Base-by-base conservation (phyloP, 2,797 vertebrate species). In the Distichodus sexfasciatus region DNA sequence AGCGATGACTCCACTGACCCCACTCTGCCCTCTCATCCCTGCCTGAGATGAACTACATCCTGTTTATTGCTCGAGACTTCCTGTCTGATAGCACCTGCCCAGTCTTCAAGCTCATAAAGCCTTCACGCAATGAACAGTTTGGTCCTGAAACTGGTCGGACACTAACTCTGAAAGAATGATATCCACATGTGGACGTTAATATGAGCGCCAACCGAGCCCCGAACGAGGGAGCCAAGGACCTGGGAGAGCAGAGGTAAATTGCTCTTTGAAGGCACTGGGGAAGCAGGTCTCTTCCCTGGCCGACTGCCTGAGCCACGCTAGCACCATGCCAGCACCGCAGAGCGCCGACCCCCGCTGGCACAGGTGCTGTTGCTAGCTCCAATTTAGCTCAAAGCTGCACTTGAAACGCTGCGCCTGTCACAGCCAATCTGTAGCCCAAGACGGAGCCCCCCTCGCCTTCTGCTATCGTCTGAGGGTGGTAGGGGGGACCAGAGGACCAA, bases 301-400 rank as follows among this genome's bases (percentile, higher is more conserved):
- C 35, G 14, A 43, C 69, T 36, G 53, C 69, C 43, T 72, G 65
- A 44, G 51, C 66, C 72, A 72, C 69, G 47, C 77, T 15, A 29
- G 44, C 51, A 59, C 66, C 72, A 72, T 66, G 47, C 77, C 17
- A 29, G 44, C 51, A 59, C 40, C 41, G 40, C 59, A 9, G 29
- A 70, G 60, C 36, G 36, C 54, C 36, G 68, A 70, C 60, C 68
- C 64, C 74, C 72, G 40, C 65, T 83, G 83, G 86, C 88, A 90
- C 89, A 90, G 88, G 89, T 91, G 90, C 83, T 87, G 85, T 83
- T 87, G 89, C 89, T 89, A 87, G 80, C 86, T 89, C 85, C 87
- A 88, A 91, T 91, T 90, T 90, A 84, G 79, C 89, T 91, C 91
- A 91, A 87, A 90, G 83, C 73, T 70, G 19, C 75, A 88, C 87